Evolutionary conservation across 2,797 vertebrate species (phyloP).

Genomic region (Helarctos malayanus): DNA sequence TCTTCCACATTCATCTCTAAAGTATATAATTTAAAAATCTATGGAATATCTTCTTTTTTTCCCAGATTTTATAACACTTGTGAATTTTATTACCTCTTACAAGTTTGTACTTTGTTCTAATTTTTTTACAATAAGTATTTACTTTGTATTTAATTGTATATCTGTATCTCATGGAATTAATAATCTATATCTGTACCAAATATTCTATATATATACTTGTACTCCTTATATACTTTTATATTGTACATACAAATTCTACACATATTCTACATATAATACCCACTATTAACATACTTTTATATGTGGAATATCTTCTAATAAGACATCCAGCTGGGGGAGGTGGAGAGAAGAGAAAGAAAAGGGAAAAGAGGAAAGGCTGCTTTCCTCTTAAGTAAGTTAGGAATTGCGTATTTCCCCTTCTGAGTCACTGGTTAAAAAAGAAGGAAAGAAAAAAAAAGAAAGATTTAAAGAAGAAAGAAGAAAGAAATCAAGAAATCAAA

Average conservation of each 20-base stretch:
- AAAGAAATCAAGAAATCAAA: background rate
- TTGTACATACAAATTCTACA: background rate
- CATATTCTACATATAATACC: background rate
- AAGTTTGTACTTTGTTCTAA: background rate
- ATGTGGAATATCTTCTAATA: background rate
- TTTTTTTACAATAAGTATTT: conserved; percentile 43
- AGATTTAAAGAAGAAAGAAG: background rate
- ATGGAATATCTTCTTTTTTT: background rate
- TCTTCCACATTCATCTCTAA: conserved; percentile 38
- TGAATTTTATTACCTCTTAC: background rate
- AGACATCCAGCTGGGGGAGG: background rate
- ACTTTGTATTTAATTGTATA: background rate
- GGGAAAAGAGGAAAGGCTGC: background rate
- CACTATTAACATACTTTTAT: no score
- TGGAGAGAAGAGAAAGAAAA: background rate
- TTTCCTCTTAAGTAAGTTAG: background rate
- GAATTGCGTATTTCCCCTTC: background rate
- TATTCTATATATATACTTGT: background rate
- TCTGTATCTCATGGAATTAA: background rate
- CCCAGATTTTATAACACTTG: background rate
- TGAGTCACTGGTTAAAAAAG: background rate
- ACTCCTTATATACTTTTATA: background rate
- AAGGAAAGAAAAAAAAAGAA: background rate
- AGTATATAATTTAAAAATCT: background rate
- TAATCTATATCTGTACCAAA: background rate